Conservation (phyloP, 2,113 vertebrate genomes). For the Lates calcarifer region DNA sequence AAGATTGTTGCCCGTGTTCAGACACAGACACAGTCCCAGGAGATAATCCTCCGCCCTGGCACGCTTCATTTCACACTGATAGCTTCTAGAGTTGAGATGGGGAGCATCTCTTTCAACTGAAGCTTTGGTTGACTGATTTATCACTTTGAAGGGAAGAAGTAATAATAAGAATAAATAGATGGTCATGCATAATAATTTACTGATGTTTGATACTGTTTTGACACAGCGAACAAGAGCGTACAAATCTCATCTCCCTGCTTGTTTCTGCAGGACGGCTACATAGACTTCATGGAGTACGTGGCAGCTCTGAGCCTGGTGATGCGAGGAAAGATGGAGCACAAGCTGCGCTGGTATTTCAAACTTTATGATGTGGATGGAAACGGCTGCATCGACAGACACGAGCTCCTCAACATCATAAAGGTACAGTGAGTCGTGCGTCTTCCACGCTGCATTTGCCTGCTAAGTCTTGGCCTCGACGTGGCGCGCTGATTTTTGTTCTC, state of each 20-base stretch:
- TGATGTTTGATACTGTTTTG: background rate
- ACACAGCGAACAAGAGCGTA: background rate
- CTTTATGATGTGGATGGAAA: slow-evolving; percentile 95
- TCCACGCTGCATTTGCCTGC: background rate
- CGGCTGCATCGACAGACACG: slow-evolving; percentile 92
- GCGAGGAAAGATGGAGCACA: slow-evolving; percentile 95
- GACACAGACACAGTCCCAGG: slow-evolving; percentile 25
- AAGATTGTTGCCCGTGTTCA: slow-evolving; percentile 40
- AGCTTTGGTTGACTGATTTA: background rate
- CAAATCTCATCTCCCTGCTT: background rate
- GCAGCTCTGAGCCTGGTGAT: slow-evolving; percentile 93
- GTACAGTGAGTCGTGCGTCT: slow-evolving; percentile 60
- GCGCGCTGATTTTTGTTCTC: slow-evolving; percentile 1
- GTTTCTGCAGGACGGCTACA: slow-evolving; percentile 88
- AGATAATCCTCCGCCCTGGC: slow-evolving; percentile 53
- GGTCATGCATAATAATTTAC: background rate
- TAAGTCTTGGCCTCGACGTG: background rate
- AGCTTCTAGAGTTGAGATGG: background rate
- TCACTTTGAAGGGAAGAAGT: background rate
- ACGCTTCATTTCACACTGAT: background rate
- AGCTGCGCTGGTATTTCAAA: slow-evolving; percentile 94
- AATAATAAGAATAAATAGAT: background rate
- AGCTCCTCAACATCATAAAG: slow-evolving; percentile 94
- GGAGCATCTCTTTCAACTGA: slow-evolving; percentile 1
- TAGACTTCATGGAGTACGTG: slow-evolving; percentile 95